A percentile compares a stretch with the other conserved stretches of the same genome.
Evolutionary conservation across 2,888 invertebrate genomes (phyloP).

Genomic region (Macrosoma leucophasiata): DNA sequence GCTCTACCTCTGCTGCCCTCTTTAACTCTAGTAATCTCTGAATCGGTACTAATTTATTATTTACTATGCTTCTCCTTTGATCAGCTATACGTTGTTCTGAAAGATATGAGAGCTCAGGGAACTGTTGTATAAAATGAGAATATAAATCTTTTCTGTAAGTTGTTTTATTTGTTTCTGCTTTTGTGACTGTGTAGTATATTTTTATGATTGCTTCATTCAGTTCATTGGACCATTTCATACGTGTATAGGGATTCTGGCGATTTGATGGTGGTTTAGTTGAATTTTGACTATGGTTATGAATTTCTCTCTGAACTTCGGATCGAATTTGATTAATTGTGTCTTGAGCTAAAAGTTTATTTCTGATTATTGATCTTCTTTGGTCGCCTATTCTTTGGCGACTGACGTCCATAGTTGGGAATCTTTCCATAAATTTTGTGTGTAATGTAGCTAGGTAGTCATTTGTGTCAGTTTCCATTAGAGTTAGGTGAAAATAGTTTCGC

Average conservation of each 20-base stretch:
- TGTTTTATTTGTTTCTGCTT: constrained; percentile 13
- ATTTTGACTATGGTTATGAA: not conserved
- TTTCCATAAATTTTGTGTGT: constrained; percentile 15
- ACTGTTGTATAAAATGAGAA: constrained; percentile 7
- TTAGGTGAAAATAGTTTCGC: constrained; percentile 12
- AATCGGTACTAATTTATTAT: constrained; percentile 12
- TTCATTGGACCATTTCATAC: constrained; percentile 17
- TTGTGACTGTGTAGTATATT: constrained; percentile 13
- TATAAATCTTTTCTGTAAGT: constrained; percentile 16
- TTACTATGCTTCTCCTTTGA: constrained; percentile 15
- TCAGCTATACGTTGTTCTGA: constrained; percentile 19
- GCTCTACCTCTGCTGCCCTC: constrained; percentile 2
- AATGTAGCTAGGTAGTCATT: constrained; percentile 13
- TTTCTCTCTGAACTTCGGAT: not conserved
- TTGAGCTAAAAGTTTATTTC: constrained; percentile 15
- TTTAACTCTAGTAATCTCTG: constrained; percentile 7
- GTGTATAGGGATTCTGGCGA: too few species aligned
- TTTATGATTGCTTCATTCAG: constrained; percentile 16
- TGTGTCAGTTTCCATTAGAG: constrained; percentile 7
- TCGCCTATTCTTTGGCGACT: constrained; percentile 24
- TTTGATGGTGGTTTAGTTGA: not conserved
- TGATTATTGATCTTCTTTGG: constrained; percentile 22
- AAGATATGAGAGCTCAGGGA: constrained; percentile 12
- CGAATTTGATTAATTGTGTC: constrained; percentile 6
- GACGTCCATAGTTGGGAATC: constrained; percentile 21